Percentiles rank a stretch among this genome's conserved stretches.
These are phyloP conservation scores for Lottia gigantea DNA, from an alignment of 2,888 invertebrate genomes.

Conservation along the genomic window DNA sequence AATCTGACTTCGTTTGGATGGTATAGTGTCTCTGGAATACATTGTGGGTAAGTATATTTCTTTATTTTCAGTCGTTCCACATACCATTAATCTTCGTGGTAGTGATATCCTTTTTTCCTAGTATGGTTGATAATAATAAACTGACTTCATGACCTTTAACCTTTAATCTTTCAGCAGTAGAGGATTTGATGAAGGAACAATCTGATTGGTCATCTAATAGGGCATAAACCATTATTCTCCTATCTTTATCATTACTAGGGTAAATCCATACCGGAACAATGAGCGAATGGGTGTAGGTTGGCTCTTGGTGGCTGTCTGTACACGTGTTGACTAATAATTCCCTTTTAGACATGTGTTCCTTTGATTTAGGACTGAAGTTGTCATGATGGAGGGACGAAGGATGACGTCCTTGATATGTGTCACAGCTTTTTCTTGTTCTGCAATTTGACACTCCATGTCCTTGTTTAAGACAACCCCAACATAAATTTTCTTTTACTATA, in stretches of 20 bases:
- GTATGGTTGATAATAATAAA: constrained; percentile 14
- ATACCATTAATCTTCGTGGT: constrained; percentile 12
- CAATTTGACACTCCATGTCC: constrained; percentile 3
- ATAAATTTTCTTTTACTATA: not conserved
- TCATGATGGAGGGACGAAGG: not conserved
- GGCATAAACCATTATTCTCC: not conserved
- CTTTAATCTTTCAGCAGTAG: not conserved
- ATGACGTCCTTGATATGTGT: not conserved
- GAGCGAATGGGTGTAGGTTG: not conserved
- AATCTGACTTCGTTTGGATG: not conserved
- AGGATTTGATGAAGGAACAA: not conserved
- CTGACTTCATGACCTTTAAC: not conserved
- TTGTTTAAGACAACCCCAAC: constrained; percentile 9
- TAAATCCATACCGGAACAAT: not conserved
- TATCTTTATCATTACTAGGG: not conserved
- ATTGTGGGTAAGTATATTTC: not conserved
- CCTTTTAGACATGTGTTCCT: not conserved
- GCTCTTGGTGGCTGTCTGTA: not conserved
- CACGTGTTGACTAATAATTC: not conserved
- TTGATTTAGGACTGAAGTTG: not conserved
- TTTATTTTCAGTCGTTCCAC: not conserved
- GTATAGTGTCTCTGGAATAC: constrained; percentile 9
- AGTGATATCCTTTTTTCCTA: not conserved
- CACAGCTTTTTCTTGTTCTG: not conserved
- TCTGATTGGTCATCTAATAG: constrained; percentile 1